Evolutionary conservation across 2,888 invertebrate genomes (phyloP), one percentile per base, ranked within the genome.

Genomic region (Coleophora deauratella): DNA sequence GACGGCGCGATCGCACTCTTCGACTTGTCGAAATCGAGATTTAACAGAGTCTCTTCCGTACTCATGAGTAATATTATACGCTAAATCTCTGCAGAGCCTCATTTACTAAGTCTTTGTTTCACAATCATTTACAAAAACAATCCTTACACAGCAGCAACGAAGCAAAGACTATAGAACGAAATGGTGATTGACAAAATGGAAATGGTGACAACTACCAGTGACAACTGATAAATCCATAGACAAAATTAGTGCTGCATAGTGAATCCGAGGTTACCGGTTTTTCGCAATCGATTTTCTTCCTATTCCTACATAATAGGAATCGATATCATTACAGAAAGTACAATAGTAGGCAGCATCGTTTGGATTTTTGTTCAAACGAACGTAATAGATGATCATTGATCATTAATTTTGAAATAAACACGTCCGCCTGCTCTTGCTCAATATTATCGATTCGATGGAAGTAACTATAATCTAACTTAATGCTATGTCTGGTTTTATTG

Each of bases 31-130:
- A 89, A 86, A 77, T 89, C 89, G 72, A 89, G 85, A 77, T 85
- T 86, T 71, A 89, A 81, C 62, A 89, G 87, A 69, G 88, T 88
- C 79, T 88, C 88, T 78, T 86, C 84, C 79, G 87, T 84, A 86
- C 87, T 87, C 87, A 88, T 89, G 77, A 87, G 87, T 80, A 78
- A 75, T 77, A 78, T 68, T 78, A 72, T 71, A 69, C 67, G 68
- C 61, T 55, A 59, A 62, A 65, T 67, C 76, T 72, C 68, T 75
- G 71, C 74, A 59, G 84, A 82, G 71, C 85, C 78, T 76, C 86
- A 86, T 86, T 81, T 85, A 21, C 21, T 21, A 86, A 72, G 72
- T 79, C 84, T 82, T 84, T 84, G 82, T 84, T 80, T 74, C 76
- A 74, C 75, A 78, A 75, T 72, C 84, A 85, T 85, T 81, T 75